phyloP scores from a whole-genome alignment of 2,888 invertebrate genomes.

The Brachycybe producta region DNA sequence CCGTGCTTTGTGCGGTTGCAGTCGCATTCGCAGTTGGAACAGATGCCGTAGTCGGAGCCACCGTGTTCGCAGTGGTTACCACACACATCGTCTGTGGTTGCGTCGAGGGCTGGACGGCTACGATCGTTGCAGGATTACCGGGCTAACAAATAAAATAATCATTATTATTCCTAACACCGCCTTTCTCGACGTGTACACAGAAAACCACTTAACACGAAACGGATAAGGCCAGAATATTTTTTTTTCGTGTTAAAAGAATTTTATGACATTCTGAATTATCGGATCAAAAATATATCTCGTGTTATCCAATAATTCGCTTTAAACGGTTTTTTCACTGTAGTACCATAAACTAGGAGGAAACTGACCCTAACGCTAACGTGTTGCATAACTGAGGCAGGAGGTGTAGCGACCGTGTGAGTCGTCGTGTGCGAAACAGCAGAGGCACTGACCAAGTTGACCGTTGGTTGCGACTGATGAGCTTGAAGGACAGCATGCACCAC shows the following conservation, averaged over 20 bases:
- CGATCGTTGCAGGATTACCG: too few species aligned
- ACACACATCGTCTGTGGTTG: too few species aligned
- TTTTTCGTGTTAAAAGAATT: too few species aligned
- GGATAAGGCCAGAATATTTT: too few species aligned
- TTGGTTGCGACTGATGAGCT: constrained; percentile 10
- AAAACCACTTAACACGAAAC: too few species aligned
- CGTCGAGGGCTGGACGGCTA: constrained; percentile 12
- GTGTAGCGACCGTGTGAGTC: neutral
- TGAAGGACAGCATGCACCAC: constrained; percentile 16
- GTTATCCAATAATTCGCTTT: neutral
- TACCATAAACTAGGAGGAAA: neutral
- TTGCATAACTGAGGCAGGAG: constrained; percentile 11
- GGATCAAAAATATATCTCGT: too few species aligned
- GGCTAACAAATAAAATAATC: too few species aligned
- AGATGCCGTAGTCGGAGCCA: neutral
- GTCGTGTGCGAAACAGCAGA: constrained; percentile 12
- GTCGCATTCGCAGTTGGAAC: neutral
- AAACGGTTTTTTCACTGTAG: neutral
- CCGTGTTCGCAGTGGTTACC: neutral
- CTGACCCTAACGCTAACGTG: constrained; percentile 11
- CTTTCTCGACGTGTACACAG: too few species aligned
- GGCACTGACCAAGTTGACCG: constrained; percentile 6
- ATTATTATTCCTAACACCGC: too few species aligned
- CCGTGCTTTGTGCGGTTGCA: constrained; percentile 3
- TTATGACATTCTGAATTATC: too few species aligned